phyloP scores from a whole-genome alignment of 1,140 invertebrate genomes.

The Nylanderia fulva region DNA sequence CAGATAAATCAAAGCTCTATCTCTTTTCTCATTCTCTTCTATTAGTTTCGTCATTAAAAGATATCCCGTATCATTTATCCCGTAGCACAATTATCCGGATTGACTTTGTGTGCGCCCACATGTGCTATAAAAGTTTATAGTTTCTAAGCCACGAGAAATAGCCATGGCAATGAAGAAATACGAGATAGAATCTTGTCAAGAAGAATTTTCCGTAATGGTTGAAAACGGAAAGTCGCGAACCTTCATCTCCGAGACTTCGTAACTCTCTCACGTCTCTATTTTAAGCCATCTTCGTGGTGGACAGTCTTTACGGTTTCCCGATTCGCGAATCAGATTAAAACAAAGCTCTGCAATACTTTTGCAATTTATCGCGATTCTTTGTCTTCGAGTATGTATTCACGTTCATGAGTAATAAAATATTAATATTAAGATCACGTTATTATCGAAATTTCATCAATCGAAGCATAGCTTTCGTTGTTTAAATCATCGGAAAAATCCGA shows the following conservation, averaged over 20 bases:
- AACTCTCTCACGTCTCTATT: constrained; percentile 71
- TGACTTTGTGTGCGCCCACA: background rate
- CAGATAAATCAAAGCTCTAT: background rate
- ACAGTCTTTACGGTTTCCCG: constrained; percentile 70
- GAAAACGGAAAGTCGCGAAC: constrained; percentile 61
- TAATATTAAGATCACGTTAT: constrained; percentile 31
- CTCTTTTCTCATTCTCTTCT: background rate
- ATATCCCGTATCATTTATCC: background rate
- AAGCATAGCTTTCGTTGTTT: background rate
- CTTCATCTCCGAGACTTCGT: constrained; percentile 67
- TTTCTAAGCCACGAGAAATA: constrained; percentile 52
- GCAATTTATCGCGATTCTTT: constrained; percentile 8
- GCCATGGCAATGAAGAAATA: constrained; percentile 67
- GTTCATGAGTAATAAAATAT: constrained; percentile 5
- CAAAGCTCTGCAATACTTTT: constrained; percentile 69
- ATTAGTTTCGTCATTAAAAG: background rate
- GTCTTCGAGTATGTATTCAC: background rate
- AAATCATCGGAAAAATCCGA: background rate
- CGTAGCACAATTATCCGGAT: constrained; percentile 20
- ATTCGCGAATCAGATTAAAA: constrained; percentile 70
- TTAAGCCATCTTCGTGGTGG: constrained; percentile 69
- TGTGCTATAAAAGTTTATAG: constrained; percentile 53
- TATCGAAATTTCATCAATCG: constrained; percentile 28
- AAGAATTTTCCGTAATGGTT: constrained; percentile 61
- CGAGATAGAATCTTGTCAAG: constrained; percentile 66